Conservation (phyloP, 2,113 vertebrate species). For the Acrocephalus arundinaceus region DNA sequence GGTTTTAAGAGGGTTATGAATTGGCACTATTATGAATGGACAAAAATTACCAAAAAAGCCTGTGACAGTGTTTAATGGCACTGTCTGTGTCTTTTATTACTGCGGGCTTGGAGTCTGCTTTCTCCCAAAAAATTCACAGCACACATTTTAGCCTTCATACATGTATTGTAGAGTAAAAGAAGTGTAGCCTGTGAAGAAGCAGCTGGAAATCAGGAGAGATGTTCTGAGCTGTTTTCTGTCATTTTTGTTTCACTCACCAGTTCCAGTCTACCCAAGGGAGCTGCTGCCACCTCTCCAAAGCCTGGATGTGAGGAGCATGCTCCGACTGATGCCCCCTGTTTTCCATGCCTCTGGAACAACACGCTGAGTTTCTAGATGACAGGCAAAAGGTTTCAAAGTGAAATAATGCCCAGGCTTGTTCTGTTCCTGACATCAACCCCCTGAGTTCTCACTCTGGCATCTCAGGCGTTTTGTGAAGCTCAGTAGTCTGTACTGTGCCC, state of each 20-base stretch:
- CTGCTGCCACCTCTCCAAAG: background rate
- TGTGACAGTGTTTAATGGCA: background rate
- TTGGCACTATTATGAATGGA: background rate
- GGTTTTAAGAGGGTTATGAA: background rate
- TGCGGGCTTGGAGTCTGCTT: background rate
- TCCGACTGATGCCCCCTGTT: background rate
- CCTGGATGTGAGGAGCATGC: background rate
- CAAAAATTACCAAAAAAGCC: background rate
- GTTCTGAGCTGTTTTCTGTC: background rate
- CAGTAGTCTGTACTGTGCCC: background rate
- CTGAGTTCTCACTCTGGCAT: background rate
- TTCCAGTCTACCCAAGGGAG: background rate
- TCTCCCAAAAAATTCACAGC: background rate
- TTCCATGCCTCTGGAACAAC: background rate
- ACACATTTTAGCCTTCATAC: background rate
- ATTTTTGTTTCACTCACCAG: background rate
- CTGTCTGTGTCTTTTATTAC: background rate
- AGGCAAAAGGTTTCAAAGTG: background rate
- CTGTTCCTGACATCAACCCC: background rate
- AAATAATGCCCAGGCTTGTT: conserved; percentile 48
- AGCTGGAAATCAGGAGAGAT: background rate
- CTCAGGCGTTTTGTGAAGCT: background rate
- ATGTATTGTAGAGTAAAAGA: background rate
- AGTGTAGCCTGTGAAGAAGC: background rate
- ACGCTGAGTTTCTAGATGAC: background rate